Evolutionary conservation across 2,888 invertebrate species (phyloP).

Genomic region (Octonoba sinensis): DNA sequence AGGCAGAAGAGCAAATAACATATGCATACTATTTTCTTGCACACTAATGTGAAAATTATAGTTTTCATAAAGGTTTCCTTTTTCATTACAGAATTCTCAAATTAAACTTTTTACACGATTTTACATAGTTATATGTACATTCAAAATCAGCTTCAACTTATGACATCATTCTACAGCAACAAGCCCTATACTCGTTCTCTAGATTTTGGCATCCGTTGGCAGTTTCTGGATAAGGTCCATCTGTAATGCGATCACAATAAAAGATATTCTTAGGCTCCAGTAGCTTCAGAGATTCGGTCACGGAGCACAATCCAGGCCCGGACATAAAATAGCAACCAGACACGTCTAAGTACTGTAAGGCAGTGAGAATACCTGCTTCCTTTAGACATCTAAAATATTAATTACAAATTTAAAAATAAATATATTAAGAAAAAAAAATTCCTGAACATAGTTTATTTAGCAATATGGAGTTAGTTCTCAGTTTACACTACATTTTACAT

Average conservation of each 20-base stretch:
- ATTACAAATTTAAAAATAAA: not conserved
- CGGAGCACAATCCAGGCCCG: constrained; percentile 65
- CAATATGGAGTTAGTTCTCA: too few species aligned
- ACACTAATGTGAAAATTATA: too few species aligned
- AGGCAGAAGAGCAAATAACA: too few species aligned
- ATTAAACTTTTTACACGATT: too few species aligned
- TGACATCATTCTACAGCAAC: constrained; percentile 63
- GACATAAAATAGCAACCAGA: constrained; percentile 67
- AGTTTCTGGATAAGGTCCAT: constrained; percentile 67
- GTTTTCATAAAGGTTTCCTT: too few species aligned
- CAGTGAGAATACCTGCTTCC: constrained; percentile 42
- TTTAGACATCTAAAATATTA: constrained; percentile 39
- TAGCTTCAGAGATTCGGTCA: constrained; percentile 57
- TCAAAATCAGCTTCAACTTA: not conserved
- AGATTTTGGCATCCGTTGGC: constrained; percentile 69
- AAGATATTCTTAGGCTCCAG: constrained; percentile 67
- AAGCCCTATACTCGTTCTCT: constrained; percentile 65
- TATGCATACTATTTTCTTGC: too few species aligned
- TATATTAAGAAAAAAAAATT: not conserved
- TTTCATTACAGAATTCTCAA: too few species aligned
- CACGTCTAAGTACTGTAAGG: constrained; percentile 66
- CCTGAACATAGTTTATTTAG: not conserved
- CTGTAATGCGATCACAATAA: constrained; percentile 68
- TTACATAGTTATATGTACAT: not conserved
- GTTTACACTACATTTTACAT: too few species aligned